phyloP scores from a whole-genome alignment of 2,113 vertebrate species.

The Heptranchias perlo region DNA sequence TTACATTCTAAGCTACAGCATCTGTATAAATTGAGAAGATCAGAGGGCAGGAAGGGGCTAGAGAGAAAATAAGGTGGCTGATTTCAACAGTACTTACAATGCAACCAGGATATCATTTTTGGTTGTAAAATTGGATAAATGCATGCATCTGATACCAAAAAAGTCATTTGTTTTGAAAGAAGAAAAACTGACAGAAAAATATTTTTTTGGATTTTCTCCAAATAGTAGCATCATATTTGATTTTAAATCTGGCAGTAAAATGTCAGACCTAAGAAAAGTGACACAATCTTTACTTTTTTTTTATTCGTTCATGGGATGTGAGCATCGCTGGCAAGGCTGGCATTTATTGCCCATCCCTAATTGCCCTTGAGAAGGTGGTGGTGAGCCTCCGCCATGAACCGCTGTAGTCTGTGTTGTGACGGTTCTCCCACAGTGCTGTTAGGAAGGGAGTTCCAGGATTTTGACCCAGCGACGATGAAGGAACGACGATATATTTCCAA shows the following conservation, averaged over 20 bases:
- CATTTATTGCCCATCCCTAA: no score
- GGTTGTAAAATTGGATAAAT: background rate
- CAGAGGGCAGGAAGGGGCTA: background rate
- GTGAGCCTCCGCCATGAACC: no score
- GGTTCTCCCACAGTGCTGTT: no score
- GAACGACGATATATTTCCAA: no score
- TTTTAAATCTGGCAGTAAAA: background rate
- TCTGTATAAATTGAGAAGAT: background rate
- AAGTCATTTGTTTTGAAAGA: conserved; percentile 10
- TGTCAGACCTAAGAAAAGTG: background rate
- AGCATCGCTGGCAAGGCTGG: no score
- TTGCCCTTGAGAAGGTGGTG: no score
- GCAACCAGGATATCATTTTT: background rate
- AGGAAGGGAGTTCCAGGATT: no score
- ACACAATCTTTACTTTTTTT: background rate
- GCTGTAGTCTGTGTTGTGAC: no score
- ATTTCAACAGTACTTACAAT: background rate
- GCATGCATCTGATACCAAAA: background rate
- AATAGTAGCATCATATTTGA: background rate
- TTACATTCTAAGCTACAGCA: background rate
- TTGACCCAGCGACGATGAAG: no score
- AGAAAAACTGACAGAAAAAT: background rate
- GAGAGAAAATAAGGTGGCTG: background rate
- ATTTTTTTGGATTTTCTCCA: background rate
- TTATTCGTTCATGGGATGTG: no score